phyloP scores from a whole-genome alignment of 2,888 invertebrate species.

The Hetaerina titia region DNA sequence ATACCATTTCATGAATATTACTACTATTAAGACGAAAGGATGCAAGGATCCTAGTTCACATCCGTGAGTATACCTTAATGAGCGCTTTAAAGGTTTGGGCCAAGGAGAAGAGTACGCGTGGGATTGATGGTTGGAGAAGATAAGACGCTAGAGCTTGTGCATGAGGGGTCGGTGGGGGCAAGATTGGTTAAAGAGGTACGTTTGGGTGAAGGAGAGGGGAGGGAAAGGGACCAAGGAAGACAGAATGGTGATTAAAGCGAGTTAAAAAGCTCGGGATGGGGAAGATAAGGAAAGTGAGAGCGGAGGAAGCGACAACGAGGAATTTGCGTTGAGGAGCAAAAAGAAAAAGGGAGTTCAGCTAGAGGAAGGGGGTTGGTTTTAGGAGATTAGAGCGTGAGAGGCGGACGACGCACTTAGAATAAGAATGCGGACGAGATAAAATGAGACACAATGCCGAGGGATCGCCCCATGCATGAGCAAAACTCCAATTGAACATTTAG shows the following conservation, averaged over 20 bases:
- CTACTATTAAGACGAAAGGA: too few relatives aligned
- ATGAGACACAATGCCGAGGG: neutral
- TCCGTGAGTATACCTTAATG: too few relatives aligned
- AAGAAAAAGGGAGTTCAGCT: neutral
- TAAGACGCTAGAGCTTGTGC: neutral
- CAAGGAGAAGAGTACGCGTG: neutral
- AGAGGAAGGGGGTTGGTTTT: neutral
- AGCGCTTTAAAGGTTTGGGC: too few relatives aligned
- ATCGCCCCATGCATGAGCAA: neutral
- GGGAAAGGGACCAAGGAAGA: neutral
- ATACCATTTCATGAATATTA: too few relatives aligned
- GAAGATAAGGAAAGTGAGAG: neutral
- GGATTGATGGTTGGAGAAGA: neutral
- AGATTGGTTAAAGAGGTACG: neutral
- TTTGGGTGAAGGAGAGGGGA: neutral
- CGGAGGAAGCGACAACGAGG: neutral
- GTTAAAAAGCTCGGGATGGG: neutral
- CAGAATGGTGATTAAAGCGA: neutral
- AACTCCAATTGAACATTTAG: neutral
- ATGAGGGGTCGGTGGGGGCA: too few relatives aligned
- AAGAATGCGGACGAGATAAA: neutral
- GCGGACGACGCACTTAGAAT: slow-evolving; percentile 11
- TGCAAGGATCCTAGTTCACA: too few relatives aligned
- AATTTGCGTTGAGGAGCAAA: neutral
- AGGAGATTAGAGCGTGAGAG: neutral